Evolutionary conservation across 2,888 invertebrate species (phyloP).

Genomic region (Anaspis maculata): DNA sequence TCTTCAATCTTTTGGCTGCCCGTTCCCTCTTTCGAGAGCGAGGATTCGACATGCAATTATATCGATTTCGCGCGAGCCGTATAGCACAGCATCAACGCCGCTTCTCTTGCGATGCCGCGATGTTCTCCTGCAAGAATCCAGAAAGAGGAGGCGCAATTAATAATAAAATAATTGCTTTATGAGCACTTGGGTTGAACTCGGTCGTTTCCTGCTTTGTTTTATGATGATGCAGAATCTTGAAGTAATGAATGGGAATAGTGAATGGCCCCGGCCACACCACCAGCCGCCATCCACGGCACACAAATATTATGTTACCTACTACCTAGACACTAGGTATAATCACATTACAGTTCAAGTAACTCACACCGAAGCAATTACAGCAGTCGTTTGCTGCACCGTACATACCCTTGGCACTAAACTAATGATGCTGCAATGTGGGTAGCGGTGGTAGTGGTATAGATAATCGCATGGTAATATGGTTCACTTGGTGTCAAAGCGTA

Average conservation of each 20-base stretch:
- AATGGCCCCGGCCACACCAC: neutral
- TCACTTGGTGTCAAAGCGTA: too few species aligned
- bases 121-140: too few species aligned
- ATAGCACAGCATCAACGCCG: too few species aligned
- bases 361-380: conserved; percentile 6
- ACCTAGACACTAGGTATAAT: conserved; percentile 5
- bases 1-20: too few species aligned
- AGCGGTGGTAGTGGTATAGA: too few species aligned
- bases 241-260: conserved; percentile 6
- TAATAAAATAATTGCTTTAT: conserved; percentile 9
- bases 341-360: conserved; percentile 6
- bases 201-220: conserved; percentile 5
- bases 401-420: conserved; percentile 1
- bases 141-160: conserved; percentile 6
- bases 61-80: too few species aligned
- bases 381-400: neutral
- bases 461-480: too few species aligned
- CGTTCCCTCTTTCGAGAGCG: too few species aligned
- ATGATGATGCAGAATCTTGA: conserved; percentile 2
- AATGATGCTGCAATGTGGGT: too few species aligned
- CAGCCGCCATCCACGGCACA: conserved; percentile 4
- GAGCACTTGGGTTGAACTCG: conserved; percentile 5
- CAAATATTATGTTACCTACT: conserved; percentile 10
- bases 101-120: too few species aligned
- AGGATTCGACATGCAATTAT: too few species aligned